A percentile compares a stretch with the other conserved stretches of the same genome.
Conservation (phyloP, 2,113 vertebrate species). For the Thymallus thymallus region DNA sequence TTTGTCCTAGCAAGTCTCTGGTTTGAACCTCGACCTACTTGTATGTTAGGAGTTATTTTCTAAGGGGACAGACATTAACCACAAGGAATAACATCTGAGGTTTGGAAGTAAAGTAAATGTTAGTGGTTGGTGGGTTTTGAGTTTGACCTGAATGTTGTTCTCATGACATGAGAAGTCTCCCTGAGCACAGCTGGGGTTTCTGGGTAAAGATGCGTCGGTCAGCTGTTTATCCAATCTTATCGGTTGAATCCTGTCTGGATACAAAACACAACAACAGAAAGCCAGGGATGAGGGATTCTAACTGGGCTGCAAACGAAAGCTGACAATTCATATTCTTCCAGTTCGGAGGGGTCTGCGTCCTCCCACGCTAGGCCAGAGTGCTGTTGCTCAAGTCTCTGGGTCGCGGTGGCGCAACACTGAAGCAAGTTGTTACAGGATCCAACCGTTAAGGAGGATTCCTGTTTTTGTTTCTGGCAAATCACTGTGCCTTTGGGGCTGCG, state of each 20-base stretch:
- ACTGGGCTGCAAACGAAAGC: conserved; percentile 16
- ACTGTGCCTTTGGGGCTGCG: conserved; percentile 17
- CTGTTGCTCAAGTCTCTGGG: conserved; percentile 31
- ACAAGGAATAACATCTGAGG: conserved; percentile 34
- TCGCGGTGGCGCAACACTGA: conserved; percentile 48
- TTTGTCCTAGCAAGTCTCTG: conserved; percentile 5
- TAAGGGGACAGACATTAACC: conserved; percentile 6
- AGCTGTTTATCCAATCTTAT: conserved; percentile 22
- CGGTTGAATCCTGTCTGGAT: conserved; percentile 2
- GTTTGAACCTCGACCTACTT: no score
- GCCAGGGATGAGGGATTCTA: conserved; percentile 12
- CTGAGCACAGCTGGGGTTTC: conserved; percentile 8
- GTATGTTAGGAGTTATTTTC: conserved; percentile 9
- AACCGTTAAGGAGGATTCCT: conserved; percentile 48
- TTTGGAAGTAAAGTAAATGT: conserved; percentile 30
- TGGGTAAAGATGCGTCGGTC: neutral
- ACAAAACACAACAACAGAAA: conserved; percentile 7
- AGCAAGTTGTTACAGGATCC: conserved; percentile 48
- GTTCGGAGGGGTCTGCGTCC: conserved; percentile 11
- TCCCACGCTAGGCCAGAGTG: conserved; percentile 17
- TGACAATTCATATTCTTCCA: conserved; percentile 20
- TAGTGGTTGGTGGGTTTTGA: neutral
- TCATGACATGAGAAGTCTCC: neutral
- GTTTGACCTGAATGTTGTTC: conserved; percentile 11
- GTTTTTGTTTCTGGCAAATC: conserved; percentile 46